Percentiles rank a stretch among this genome's conserved stretches.
Evolutionary conservation across 2,888 invertebrate species (phyloP).

Genomic region (Cotesia congregata): DNA sequence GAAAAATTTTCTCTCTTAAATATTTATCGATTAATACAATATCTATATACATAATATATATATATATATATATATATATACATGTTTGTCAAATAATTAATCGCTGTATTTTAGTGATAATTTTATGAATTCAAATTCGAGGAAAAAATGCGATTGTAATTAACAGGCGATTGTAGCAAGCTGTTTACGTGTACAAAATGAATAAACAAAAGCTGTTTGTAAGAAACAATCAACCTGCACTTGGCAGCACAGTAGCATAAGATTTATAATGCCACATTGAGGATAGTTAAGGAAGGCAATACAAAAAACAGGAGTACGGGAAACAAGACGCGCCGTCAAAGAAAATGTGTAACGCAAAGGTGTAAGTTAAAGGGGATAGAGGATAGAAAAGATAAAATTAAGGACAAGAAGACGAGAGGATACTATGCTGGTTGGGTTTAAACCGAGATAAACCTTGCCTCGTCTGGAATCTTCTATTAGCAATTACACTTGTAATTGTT

Average conservation of each 20-base stretch:
- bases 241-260: background rate
- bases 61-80: no score
- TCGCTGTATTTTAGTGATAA: background rate
- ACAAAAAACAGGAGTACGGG: slow-evolving; percentile 34
- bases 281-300: background rate
- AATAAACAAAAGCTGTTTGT: background rate
- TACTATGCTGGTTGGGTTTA: slow-evolving; percentile 50
- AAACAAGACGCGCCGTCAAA: slow-evolving; percentile 35
- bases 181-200: slow-evolving; percentile 2
- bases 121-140: no score
- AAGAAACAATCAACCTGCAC: background rate
- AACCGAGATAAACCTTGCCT: slow-evolving; percentile 68
- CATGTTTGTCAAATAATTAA: background rate
- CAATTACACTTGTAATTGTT: slow-evolving; percentile 71
- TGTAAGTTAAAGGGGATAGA: slow-evolving; percentile 35
- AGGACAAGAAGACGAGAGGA: slow-evolving; percentile 44
- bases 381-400: slow-evolving; percentile 43
- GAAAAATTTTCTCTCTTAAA: background rate
- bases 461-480: slow-evolving; percentile 70
- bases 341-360: slow-evolving; percentile 13
- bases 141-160: background rate
- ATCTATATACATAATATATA: no score
- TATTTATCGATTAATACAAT: background rate
- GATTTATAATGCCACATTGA: background rate
- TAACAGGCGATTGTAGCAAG: background rate